Evolutionary conservation across 1,140 invertebrate species (phyloP).

Genomic region (Anagrus nilaparvatae): DNA sequence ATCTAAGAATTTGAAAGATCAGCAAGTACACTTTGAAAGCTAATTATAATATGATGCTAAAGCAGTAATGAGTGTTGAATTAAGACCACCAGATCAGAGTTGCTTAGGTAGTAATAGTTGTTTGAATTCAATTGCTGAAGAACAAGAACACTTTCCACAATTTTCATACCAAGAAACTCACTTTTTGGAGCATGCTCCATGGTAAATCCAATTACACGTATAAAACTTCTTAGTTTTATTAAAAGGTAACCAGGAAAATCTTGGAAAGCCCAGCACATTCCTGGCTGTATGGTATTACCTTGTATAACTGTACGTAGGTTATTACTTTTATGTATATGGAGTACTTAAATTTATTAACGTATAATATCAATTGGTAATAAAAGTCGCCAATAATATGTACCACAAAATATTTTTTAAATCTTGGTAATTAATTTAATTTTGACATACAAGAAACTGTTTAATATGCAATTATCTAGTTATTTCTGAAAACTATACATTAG

Average conservation of each 20-base stretch:
- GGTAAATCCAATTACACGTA: slow-evolving; percentile 78
- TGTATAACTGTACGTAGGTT: slow-evolving; percentile 86
- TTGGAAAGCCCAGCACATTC: slow-evolving; percentile 96
- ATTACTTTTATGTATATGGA: slow-evolving; percentile 70
- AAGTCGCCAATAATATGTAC: too few relatives aligned
- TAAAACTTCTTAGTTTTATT: slow-evolving; percentile 62
- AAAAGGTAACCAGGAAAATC: slow-evolving; percentile 77
- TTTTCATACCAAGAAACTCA: slow-evolving; percentile 62
- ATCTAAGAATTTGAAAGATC: too few relatives aligned
- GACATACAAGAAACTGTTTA: too few relatives aligned
- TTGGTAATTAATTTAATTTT: too few relatives aligned
- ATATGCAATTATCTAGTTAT: too few relatives aligned
- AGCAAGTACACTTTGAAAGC: too few relatives aligned
- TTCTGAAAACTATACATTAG: too few relatives aligned
- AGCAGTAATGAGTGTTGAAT: slow-evolving; percentile 85
- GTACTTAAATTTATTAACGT: too few relatives aligned
- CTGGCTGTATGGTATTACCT: slow-evolving; percentile 73
- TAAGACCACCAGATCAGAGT: slow-evolving; percentile 82
- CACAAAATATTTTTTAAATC: too few relatives aligned
- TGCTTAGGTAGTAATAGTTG: slow-evolving; percentile 41
- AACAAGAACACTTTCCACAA: slow-evolving; percentile 62
- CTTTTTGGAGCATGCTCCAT: slow-evolving; percentile 77
- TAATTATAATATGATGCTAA: too few relatives aligned
- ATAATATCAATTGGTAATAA: too few relatives aligned
- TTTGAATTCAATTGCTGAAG: slow-evolving; percentile 59